phyloP scores from a whole-genome alignment of 2,113 vertebrate genomes.

The Poeciliopsis retropinna region DNA sequence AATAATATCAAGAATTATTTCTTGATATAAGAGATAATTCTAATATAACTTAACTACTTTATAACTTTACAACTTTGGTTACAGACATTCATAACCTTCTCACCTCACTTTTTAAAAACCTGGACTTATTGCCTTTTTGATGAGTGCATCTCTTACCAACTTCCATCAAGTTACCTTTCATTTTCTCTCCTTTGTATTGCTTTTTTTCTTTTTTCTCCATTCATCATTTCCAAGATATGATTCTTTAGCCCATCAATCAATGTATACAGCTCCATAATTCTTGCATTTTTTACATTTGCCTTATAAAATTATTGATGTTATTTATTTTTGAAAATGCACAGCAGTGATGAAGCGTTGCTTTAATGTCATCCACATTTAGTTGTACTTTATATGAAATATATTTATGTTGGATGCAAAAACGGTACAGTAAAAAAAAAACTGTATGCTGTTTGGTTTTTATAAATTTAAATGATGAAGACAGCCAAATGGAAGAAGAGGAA shows the following conservation, averaged over 20 bases:
- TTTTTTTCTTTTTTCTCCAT: slow-evolving; percentile 8
- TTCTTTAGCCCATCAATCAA: slow-evolving; percentile 44
- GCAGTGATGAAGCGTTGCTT: background rate
- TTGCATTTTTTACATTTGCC: background rate
- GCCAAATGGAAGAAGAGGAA: too few species aligned
- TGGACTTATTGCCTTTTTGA: slow-evolving; percentile 34
- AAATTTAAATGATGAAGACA: too few species aligned
- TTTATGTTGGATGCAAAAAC: too few species aligned
- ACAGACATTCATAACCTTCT: background rate
- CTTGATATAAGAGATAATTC: too few species aligned
- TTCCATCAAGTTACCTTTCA: slow-evolving; percentile 65
- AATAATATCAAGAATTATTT: background rate
- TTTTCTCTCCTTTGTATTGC: slow-evolving; percentile 73
- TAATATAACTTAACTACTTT: background rate
- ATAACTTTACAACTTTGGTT: background rate
- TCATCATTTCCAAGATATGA: background rate
- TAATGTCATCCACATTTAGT: too few species aligned
- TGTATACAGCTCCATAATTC: background rate
- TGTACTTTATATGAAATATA: too few species aligned
- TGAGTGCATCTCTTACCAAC: slow-evolving; percentile 52
- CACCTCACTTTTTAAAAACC: background rate
- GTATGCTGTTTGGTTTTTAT: too few species aligned
- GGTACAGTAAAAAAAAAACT: too few species aligned
- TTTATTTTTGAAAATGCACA: background rate
- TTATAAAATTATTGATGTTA: too few species aligned